Percentiles rank a stretch among this genome's conserved stretches.
phyloP scores from a whole-genome alignment of 2,797 vertebrate genomes.

The Acrossocheilus fasciatus region DNA sequence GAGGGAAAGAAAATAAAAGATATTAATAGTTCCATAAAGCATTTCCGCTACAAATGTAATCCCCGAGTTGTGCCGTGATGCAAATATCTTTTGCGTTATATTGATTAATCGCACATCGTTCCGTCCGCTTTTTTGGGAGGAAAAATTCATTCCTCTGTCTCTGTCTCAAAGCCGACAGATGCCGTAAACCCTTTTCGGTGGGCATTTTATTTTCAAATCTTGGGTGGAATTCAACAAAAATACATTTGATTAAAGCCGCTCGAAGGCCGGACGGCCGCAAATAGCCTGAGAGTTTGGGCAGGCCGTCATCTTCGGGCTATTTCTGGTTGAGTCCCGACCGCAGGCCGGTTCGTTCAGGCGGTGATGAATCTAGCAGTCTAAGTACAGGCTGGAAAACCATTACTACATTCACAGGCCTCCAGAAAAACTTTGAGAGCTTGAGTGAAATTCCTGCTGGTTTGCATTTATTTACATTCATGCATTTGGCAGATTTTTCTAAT shows the following conservation, averaged over 20 bases:
- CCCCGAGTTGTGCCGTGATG: constrained; percentile 53
- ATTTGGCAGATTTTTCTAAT: not conserved
- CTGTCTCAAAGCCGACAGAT: not conserved
- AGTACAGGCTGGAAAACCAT: constrained; percentile 28
- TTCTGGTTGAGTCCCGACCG: constrained; percentile 45
- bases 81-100: constrained; percentile 56
- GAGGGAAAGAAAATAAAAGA: constrained; percentile 63
- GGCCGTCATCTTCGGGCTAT: constrained; percentile 62
- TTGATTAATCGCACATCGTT: constrained; percentile 55
- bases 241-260: constrained; percentile 63
- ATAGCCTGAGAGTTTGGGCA: constrained; percentile 52
- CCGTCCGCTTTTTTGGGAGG: constrained; percentile 1
- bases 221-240: constrained; percentile 60
- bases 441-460: not conserved
- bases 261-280: constrained; percentile 49
- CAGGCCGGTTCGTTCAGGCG: constrained; percentile 55
- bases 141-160: constrained; percentile 5
- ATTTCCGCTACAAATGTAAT: constrained; percentile 63
- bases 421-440: not conserved
- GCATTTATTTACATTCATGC: not conserved
- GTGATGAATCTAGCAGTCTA: constrained; percentile 58
- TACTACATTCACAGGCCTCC: not conserved
- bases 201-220: constrained; percentile 49
- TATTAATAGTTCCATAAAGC: constrained; percentile 66
- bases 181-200: constrained; percentile 29